Percentiles rank a stretch among this genome's conserved stretches.
These are phyloP conservation scores for Eulemur rubriventer DNA, from an alignment of 2,797 vertebrate species.

Conservation along the genomic window DNA sequence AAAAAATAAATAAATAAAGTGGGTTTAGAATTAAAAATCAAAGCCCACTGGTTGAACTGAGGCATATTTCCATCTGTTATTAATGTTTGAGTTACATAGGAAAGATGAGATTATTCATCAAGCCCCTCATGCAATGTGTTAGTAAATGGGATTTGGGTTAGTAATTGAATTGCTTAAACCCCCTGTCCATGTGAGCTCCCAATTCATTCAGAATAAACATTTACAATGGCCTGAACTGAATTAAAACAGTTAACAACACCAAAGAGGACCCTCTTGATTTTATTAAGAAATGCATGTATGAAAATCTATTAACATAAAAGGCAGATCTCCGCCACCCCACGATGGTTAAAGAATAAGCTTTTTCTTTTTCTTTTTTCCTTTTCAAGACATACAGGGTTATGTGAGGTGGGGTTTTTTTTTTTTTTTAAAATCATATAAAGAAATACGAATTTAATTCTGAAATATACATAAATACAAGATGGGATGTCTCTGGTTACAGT, in stretches of 20 bases:
- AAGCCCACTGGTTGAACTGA: conserved; percentile 80
- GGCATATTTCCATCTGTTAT: conserved; percentile 84
- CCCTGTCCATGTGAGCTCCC: conserved; percentile 76
- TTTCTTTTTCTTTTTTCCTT: background rate
- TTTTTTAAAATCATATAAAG: background rate
- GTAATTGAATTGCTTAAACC: conserved; percentile 83
- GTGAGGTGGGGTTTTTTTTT: background rate
- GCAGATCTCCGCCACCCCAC: conserved; percentile 69
- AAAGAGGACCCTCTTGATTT: conserved; percentile 78
- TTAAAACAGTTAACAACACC: conserved; percentile 79
- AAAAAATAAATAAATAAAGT: conserved; percentile 66
- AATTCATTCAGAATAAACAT: conserved; percentile 81
- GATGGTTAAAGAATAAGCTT: conserved; percentile 64
- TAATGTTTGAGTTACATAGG: conserved; percentile 79
- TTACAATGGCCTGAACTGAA: conserved; percentile 79
- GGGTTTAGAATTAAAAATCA: conserved; percentile 82
- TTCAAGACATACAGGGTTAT: conserved; percentile 72
- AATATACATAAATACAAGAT: background rate
- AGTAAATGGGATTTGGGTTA: conserved; percentile 83
- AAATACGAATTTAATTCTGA: conserved; percentile 27
- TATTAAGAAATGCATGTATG: conserved; percentile 77
- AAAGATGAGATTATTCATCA: conserved; percentile 83
- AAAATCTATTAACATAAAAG: conserved; percentile 83
- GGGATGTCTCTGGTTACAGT: background rate
- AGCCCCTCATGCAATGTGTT: conserved; percentile 79